phyloP scores from a whole-genome alignment of 2,113 vertebrate genomes.

The Helogale parvula region DNA sequence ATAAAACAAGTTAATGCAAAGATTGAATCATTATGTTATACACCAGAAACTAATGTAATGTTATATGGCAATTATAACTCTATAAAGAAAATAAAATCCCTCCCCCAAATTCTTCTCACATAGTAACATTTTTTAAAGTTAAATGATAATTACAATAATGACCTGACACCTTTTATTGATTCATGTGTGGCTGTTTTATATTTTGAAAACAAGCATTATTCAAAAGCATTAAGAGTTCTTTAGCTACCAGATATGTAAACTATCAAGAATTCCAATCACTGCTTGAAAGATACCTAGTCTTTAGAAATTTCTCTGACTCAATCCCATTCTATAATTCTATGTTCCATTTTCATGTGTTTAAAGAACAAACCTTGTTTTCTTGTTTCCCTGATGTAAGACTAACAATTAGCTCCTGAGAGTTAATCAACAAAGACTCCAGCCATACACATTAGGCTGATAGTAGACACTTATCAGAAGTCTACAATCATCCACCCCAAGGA shows the following conservation, averaged over 20 bases:
- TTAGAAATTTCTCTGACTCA: slow-evolving; percentile 14
- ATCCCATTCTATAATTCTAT: background rate
- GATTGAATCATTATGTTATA: background rate
- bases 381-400: background rate
- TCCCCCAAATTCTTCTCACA: background rate
- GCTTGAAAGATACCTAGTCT: background rate
- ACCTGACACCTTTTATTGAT: background rate
- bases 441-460: background rate
- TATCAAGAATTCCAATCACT: slow-evolving; percentile 21
- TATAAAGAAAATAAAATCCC: background rate
- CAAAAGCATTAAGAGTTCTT: background rate
- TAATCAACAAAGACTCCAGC: background rate
- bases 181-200: background rate
- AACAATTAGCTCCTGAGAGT: background rate
- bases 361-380: background rate
- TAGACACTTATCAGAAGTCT: background rate
- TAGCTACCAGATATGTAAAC: background rate
- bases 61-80: background rate
- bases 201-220: background rate
- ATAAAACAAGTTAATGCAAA: background rate
- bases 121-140: background rate
- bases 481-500: background rate
- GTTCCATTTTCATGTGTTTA: background rate
- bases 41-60: background rate
- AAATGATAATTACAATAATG: background rate